Base-by-base conservation (phyloP, 2,888 invertebrate species). In the Saturnia pavonia region DNA sequence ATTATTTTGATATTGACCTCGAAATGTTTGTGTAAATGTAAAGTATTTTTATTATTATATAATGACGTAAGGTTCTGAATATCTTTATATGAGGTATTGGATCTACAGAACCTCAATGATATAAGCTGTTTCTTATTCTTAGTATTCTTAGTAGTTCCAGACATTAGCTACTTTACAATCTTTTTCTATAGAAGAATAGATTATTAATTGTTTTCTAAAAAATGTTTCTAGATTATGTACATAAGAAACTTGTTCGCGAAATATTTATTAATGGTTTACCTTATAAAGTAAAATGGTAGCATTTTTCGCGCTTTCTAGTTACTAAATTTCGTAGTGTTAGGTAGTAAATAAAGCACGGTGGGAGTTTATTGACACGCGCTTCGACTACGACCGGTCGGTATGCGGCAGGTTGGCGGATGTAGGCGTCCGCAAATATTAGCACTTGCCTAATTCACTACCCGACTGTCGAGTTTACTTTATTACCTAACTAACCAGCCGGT, bases 381-480 rank as follows among this genome's bases (percentile, higher is more conserved):
- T 74, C 75, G 74, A 73, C 76, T 75, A 76, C 76, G 80, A 79
- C 74, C 77, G 81, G 74, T 74, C 79, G 83, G 82, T 81, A 81
- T 80, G 84, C 85, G 84, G 87, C 91, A 88, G 85, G 88, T 89
- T 89, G 85, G 89, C 88, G 88, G 88, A 89, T 86, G 93, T 91
- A 89, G 92, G 92, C 88, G 92, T 91, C 78, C 85, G 90, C 92
- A 92, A 92, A 93, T 93, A 92, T 93, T 92, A 83, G 86, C 87
- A 84, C 88, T 91, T 88, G 86, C 89, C 87, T 85, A 91, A 91
- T 88, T 87, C 85, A 84, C 82, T 84, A 78, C 81, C 78, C 77
- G 76, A 83, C 77, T 81, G 78, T 81, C 85, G 78, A 86, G 85
- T 90, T 90, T 87, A 85, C 84, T 82, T 84, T 86, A 89, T 91